A percentile compares a stretch with the other conserved stretches of the same genome.
phyloP scores from a whole-genome alignment of 1,140 invertebrate genomes.

The Battus philenor region DNA sequence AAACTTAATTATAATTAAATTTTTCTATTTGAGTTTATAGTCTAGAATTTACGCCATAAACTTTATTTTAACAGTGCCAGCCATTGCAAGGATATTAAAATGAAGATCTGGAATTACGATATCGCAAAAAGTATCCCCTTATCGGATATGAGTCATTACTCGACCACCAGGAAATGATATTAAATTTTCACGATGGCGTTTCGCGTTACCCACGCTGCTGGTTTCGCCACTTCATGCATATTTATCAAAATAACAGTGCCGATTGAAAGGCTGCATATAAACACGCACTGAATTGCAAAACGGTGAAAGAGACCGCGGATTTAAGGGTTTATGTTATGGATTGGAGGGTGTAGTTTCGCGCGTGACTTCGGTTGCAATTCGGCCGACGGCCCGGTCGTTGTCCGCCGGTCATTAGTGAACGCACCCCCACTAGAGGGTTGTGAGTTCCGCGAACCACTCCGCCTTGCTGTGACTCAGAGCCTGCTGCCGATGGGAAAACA shows the following conservation, averaged over 20 bases:
- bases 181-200: conserved; percentile 74
- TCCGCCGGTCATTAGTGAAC: conserved; percentile 60
- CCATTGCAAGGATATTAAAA: conserved; percentile 35
- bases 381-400: conserved; percentile 41
- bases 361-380: conserved; percentile 41
- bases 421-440: conserved; percentile 55
- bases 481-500: conserved; percentile 46
- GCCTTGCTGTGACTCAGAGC: conserved; percentile 52
- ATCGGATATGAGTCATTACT: conserved; percentile 70
- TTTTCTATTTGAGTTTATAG: too few species aligned
- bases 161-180: conserved; percentile 69
- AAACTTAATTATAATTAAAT: too few species aligned
- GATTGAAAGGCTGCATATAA: conserved; percentile 73
- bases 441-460: conserved; percentile 51
- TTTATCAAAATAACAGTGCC: conserved; percentile 74
- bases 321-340: conserved; percentile 59
- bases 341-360: conserved; percentile 57
- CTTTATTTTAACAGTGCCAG: too few species aligned
- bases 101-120: conserved; percentile 53
- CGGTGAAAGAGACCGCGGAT: conserved; percentile 36
- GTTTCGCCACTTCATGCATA: conserved; percentile 72
- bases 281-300: conserved; percentile 66
- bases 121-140: conserved; percentile 66
- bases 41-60: too few species aligned
- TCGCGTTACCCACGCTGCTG: conserved; percentile 62